phyloP scores from a whole-genome alignment of 2,888 invertebrate genomes.

The Ditula angustiorana region DNA sequence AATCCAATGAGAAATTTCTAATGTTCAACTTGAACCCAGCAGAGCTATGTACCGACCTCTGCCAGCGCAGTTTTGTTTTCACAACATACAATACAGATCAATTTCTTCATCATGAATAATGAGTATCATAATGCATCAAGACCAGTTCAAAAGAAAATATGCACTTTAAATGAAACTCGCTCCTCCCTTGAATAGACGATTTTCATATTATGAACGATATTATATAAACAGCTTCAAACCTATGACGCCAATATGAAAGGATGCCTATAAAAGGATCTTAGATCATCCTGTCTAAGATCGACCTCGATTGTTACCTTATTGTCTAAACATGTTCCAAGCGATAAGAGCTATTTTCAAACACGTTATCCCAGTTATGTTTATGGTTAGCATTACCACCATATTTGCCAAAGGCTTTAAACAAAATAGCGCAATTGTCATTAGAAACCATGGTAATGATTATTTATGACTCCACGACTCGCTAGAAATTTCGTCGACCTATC shows the following conservation, averaged over 20 bases:
- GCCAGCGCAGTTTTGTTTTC: too few relatives aligned
- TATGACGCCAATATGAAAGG: not conserved
- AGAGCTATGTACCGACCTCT: too few relatives aligned
- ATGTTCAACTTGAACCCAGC: too few relatives aligned
- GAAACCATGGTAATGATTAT: constrained; percentile 27
- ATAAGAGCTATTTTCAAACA: not conserved
- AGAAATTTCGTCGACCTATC: constrained; percentile 62
- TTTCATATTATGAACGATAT: not conserved
- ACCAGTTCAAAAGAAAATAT: not conserved
- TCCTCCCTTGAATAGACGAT: not conserved
- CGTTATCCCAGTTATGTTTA: constrained; percentile 5
- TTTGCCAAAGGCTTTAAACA: constrained; percentile 30
- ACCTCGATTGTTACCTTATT: too few relatives aligned
- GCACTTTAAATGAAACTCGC: too few relatives aligned
- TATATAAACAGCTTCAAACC: not conserved
- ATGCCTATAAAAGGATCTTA: not conserved
- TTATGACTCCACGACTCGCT: constrained; percentile 48
- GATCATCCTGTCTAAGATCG: too few relatives aligned
- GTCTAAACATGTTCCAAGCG: not conserved
- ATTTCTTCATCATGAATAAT: too few relatives aligned
- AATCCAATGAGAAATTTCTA: too few relatives aligned
- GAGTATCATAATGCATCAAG: too few relatives aligned
- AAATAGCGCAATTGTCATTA: constrained; percentile 32
- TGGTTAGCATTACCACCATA: constrained; percentile 28
- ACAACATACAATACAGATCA: too few relatives aligned